Base-by-base conservation (phyloP, 2,888 invertebrate genomes). In the Neoscelio sp. region DNA sequence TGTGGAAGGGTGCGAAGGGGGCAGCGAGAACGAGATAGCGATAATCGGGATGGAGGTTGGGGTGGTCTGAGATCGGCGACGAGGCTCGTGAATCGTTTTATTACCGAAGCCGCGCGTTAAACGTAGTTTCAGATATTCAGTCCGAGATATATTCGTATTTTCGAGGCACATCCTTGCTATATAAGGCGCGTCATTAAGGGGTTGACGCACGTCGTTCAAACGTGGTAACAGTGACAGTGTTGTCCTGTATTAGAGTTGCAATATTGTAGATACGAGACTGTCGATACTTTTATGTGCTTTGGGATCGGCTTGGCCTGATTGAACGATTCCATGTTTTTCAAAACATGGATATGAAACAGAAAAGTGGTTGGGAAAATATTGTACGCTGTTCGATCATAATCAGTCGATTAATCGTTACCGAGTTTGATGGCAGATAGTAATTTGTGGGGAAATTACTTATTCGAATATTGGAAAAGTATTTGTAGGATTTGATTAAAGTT, bases 61-160 rank as follows among this genome's bases (percentile, higher is more conserved):
- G 81, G 84, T 85, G 79, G 75, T 70, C 67, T 74, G 62, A 60
- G 78, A 78, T 75, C 67, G 74, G 82, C 83, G 80, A 82, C 81
- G 73, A 80, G 68, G 80, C 84, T 85, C 80, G 83, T 83, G 82
- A 82, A 83, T 85, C 83, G 85, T 82, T 85, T 85, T 85, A 86
- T 86, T 87, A 85, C 85, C 74, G 76, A 81, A 76, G 79, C 75
- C 75, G 60, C 78, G 81, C 80, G 78, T 78, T 78, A 78, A 73
- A 62, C 78, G 67, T 44, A 73, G 62, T 67, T 50, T 50, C 64
- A 28, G 76, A 58, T 85, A 85, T 84, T 84, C 81, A 77, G 81
- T 80, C 79, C 79, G 83, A 87, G 84, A 86, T 86, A 86, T 78
- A 77, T 64, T 85, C 83, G 83, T 82, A 83, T 86, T 86, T 84